Evolutionary conservation across 2,888 invertebrate genomes (phyloP), one percentile per base, ranked within the genome.

Genomic region (Chorisops tibialis): DNA sequence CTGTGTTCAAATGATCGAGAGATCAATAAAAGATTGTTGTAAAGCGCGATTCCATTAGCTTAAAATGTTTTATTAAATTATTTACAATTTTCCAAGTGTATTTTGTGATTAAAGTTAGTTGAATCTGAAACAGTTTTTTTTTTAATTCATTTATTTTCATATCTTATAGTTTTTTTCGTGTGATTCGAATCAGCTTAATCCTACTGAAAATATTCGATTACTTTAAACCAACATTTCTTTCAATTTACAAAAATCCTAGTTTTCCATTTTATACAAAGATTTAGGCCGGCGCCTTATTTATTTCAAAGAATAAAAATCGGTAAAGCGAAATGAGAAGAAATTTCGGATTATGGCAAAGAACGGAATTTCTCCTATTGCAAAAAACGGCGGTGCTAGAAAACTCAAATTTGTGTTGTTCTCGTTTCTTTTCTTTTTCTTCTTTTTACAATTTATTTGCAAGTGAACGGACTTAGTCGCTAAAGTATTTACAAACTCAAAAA

Each of bases 31-130:
- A 38, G 51, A 51, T 16, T 18, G 18, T 37, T 21, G 12, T 39
- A 52, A 52, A 52, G 38, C 51, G 19, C 16, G 11, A 18, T 24
- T 45, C 30, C 16, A 56, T 56, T 56, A 56, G 56, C 56, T 56
- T 59, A 48, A 48, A 48, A 48, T 21, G n/a, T 59, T 48, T 61
- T 61, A 51, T 61, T 51, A 16, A 51, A 51, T 22, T 61, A 61
- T 61, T 45, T 61, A 61, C 61, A 52, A 19, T 47, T 24, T 52
- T 52, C 35, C 37, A 61, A 52, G 35, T 61, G 52, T 9, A 24
- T 22, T 47, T 51, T 38, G 52, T 30, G 52, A 45, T 45, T 56
- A 56, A 56, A 19, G 30, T 50, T 22, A 18, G 35, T 50, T 16
- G 22, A 48, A 60, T 24, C 21, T 38, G 9, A 12, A 39, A 24